Percentiles rank a stretch among this genome's conserved stretches.
Evolutionary conservation across 2,797 vertebrate genomes (phyloP).

Genomic region (Podarcis lilfordi): DNA sequence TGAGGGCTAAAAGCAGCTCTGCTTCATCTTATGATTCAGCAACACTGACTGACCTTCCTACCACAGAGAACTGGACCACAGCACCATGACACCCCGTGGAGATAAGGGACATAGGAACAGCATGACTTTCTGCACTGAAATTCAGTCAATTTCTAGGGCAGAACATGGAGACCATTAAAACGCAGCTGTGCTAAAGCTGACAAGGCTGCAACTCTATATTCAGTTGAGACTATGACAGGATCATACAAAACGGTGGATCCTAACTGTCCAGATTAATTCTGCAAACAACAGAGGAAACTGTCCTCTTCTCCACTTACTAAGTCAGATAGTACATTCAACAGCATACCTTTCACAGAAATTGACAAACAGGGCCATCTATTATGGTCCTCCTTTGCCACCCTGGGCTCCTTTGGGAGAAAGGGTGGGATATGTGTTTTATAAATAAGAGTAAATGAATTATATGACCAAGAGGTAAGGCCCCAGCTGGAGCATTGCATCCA

Average conservation of each 20-base stretch:
- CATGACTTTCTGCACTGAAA: neutral
- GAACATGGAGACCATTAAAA: neutral
- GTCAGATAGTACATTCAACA: slow-evolving; percentile 29
- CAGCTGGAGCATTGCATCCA: slow-evolving; percentile 57
- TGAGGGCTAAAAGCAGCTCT: slow-evolving; percentile 1
- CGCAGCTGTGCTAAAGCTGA: fast-evolving
- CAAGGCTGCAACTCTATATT: fast-evolving
- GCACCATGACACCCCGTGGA: neutral
- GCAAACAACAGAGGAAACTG: neutral
- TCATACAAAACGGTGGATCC: neutral
- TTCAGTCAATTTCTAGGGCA: neutral
- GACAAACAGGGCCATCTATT: slow-evolving; percentile 51
- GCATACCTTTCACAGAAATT: slow-evolving; percentile 27
- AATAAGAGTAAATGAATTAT: no score
- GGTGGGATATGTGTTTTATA: no score
- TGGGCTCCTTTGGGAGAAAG: no score
- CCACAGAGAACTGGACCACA: neutral
- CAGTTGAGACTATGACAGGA: neutral
- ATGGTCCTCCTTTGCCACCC: neutral
- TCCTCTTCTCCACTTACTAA: slow-evolving; percentile 26
- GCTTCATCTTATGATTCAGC: neutral
- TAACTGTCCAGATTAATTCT: neutral
- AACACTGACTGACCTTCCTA: neutral
- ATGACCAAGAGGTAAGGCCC: slow-evolving; percentile 59
- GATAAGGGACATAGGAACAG: neutral